Conservation (phyloP, 2,113 vertebrate species). For the Antechinus flavipes region DNA sequence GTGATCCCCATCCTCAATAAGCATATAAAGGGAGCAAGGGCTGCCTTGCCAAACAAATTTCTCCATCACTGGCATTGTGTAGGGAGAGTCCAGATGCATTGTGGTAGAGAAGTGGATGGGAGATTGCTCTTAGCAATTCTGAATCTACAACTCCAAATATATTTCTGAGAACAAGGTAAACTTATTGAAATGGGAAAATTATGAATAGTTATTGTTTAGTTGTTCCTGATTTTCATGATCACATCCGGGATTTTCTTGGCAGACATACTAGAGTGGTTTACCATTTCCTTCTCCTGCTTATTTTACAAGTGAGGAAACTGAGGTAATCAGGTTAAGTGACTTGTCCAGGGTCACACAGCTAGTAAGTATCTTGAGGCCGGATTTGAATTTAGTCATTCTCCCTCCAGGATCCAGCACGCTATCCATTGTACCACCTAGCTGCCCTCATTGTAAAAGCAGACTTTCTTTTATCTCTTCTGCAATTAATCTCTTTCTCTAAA, state of each 20-base stretch:
- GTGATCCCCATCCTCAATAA: too few species aligned
- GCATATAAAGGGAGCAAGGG: too few species aligned
- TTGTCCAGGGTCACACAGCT: background rate
- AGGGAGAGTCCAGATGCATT: too few species aligned
- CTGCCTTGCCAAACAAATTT: too few species aligned
- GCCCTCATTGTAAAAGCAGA: too few species aligned
- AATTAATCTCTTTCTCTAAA: background rate
- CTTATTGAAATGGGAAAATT: too few species aligned
- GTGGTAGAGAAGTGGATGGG: too few species aligned
- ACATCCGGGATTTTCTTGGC: background rate
- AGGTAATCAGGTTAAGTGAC: background rate
- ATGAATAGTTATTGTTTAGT: too few species aligned
- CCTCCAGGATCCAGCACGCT: background rate
- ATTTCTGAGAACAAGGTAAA: background rate
- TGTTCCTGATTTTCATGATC: background rate
- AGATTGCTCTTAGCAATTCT: background rate
- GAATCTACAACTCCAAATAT: background rate
- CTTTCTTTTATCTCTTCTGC: background rate
- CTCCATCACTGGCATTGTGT: too few species aligned
- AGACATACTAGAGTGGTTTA: background rate
- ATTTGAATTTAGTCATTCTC: background rate
- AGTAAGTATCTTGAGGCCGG: background rate
- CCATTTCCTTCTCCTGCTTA: background rate
- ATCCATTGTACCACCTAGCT: background rate
- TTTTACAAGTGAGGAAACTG: background rate